Conservation (phyloP, 2,113 vertebrate genomes). For the Neomonachus schauinslandi region DNA sequence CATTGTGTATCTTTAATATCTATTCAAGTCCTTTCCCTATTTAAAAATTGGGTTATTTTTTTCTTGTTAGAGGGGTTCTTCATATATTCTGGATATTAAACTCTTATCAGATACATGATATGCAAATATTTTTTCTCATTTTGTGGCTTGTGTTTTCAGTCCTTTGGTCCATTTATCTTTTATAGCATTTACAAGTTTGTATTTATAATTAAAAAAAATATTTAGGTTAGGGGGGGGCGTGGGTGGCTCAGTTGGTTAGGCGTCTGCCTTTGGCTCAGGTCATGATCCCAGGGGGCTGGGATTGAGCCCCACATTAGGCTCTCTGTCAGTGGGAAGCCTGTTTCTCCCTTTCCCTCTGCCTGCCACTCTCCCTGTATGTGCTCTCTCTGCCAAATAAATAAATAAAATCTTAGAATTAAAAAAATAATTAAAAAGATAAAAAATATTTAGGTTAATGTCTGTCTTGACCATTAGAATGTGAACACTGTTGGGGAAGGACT, state of each 20-base stretch:
- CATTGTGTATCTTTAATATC: background rate
- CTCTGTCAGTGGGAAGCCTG: no score
- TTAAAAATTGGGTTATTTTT: background rate
- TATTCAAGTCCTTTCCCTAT: background rate
- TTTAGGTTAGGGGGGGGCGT: background rate
- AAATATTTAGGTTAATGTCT: background rate
- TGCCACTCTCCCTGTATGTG: no score
- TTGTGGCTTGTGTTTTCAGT: background rate
- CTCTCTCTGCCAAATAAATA: no score
- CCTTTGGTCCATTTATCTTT: background rate
- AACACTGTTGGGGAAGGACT: background rate
- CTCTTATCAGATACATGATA: background rate
- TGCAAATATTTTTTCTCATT: background rate
- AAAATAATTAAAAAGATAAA: background rate
- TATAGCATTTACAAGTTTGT: background rate
- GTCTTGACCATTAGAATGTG: background rate
- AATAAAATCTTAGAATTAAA: no score
- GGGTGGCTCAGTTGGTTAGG: no score
- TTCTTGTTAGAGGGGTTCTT: background rate
- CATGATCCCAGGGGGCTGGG: no score
- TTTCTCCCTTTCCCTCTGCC: no score
- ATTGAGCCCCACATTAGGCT: no score
- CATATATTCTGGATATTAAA: background rate
- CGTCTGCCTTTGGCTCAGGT: no score
- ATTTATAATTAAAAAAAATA: background rate